Percentiles rank a stretch among this genome's conserved stretches.
Conservation (phyloP, 37 sponge, comb jelly and placozoan species). For the Agelas oroides region DNA sequence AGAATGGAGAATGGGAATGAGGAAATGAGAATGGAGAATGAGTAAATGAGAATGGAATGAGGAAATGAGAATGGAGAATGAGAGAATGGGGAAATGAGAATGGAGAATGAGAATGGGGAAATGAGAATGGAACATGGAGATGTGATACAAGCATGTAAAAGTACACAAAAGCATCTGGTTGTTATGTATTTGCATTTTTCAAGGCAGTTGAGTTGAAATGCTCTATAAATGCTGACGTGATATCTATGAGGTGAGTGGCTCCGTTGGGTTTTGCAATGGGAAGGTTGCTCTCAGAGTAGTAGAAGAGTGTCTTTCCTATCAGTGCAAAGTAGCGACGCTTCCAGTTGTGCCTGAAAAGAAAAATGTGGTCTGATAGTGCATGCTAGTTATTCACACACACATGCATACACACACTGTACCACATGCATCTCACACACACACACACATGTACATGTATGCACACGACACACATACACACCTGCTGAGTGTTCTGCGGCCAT, state of each 20-base stretch:
- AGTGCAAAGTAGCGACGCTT: constrained; percentile 89
- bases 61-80: too few species aligned
- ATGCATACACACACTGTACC: not conserved
- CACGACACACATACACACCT: constrained; percentile 31
- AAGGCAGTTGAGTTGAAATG: too few species aligned
- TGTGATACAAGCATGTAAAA: too few species aligned
- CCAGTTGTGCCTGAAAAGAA: constrained; percentile 82
- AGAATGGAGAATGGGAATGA: not conserved
- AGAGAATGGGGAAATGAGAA: too few species aligned
- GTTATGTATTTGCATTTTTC: too few species aligned
- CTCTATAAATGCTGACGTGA: constrained; percentile 76
- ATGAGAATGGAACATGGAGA: too few species aligned
- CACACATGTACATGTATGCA: not conserved
- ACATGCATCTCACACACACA: not conserved
- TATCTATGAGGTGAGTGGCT: constrained; percentile 76
- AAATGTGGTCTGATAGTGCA: too few species aligned
- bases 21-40: not conserved
- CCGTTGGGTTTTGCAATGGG: constrained; percentile 65
- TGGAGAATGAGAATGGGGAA: not conserved
- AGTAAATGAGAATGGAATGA: too few species aligned
- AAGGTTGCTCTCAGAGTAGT: constrained; percentile 77
- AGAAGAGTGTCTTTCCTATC: constrained; percentile 78
- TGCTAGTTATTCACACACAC: not conserved
- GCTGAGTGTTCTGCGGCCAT: constrained; percentile 86
- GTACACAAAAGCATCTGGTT: too few species aligned